Base-by-base conservation (phyloP, 1,140 invertebrate genomes). In the Meloidogyne chitwoodi region DNA sequence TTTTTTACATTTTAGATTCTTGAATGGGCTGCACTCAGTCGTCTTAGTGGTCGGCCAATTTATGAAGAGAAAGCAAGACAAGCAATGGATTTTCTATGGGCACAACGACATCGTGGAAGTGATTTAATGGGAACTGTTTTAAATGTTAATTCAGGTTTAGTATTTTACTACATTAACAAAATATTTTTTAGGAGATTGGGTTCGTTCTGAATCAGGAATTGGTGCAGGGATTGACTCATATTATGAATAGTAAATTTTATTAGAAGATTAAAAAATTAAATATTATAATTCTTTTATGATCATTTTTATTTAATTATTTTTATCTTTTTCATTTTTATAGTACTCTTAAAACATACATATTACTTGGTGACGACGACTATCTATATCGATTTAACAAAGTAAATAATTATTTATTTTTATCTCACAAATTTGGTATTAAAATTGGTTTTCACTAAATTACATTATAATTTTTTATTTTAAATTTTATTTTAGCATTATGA, bases 151-250 rank as follows among this genome's bases (percentile, higher is more conserved):
- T 95, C 93, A 48, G 96, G 96, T 4, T 94, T 98, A 98, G 95
- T 95, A 91, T 98, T 6, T 24, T 44, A n/a, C n/a, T n/a, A n/a
- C n/a, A n/a, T n/a, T n/a, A n/a, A n/a, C n/a, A n/a, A n/a, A 4
- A 27, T 71, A 31, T 24, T 64, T 77, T 14, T 56, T 27, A 77
- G 76, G 67, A 8, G 71, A 73, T 63, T 73, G 71, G 71, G 64
- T 73, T 63, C 71, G 83, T 22, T 62, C 82, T 89, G 95, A 98
- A 88, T 94, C 93, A 34, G 95, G 95, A 3, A 94, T 98, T 24
- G 96, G 96, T n/a, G 96, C 96, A 61, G 96, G 96, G 12, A 98
- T 98, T 80, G 96, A 99, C 88, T 97, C 94, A 0, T 99, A 98
- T 88, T 98, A 98, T 88, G 96, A 98, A 88, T 99, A 99, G 88